These are phyloP conservation scores for Monochamus saltuarius DNA, from an alignment of 1,140 invertebrate genomes.

Conservation along the genomic window DNA sequence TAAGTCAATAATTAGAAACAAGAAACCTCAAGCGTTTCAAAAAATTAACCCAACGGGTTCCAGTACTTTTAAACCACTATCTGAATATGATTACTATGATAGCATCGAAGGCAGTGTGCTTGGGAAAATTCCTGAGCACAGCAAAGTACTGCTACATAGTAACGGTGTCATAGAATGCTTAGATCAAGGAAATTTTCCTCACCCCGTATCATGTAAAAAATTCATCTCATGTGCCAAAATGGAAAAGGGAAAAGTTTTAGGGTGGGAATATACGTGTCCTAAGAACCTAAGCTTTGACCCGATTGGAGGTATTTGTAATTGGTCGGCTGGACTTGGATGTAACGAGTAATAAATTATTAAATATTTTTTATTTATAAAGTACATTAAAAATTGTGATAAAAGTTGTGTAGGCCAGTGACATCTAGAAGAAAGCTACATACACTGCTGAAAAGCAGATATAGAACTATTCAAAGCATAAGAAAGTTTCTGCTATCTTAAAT, in stretches of 20 bases:
- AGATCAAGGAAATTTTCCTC: conserved; percentile 85
- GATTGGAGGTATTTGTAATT: conserved; percentile 86
- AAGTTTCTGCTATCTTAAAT: too few species aligned
- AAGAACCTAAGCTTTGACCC: conserved; percentile 81
- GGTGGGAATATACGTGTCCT: conserved; percentile 88
- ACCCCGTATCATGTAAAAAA: conserved; percentile 83
- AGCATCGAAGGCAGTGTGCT: conserved; percentile 17
- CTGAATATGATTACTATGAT: conserved; percentile 67
- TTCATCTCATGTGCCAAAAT: conserved; percentile 85
- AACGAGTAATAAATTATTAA: conserved; percentile 49
- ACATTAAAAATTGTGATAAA: too few species aligned
- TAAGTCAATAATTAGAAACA: conserved; percentile 15
- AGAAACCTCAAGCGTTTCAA: conserved; percentile 13
- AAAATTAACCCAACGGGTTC: conserved; percentile 13
- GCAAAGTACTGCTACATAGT: conserved; percentile 52
- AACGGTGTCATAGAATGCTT: conserved; percentile 74
- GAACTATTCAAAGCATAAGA: too few species aligned
- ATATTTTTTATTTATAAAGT: too few species aligned
- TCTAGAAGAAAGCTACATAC: too few species aligned
- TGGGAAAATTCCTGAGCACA: conserved; percentile 45
- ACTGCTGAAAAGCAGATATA: too few species aligned
- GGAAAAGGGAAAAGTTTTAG: conserved; percentile 71
- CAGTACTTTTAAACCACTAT: conserved; percentile 15
- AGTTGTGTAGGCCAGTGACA: too few species aligned
- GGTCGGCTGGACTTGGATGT: conserved; percentile 76